Percentiles rank a stretch among this genome's conserved stretches.
These are phyloP conservation scores for Archivesica marissinica DNA, from an alignment of 1,140 invertebrate genomes.

Conservation along the genomic window DNA sequence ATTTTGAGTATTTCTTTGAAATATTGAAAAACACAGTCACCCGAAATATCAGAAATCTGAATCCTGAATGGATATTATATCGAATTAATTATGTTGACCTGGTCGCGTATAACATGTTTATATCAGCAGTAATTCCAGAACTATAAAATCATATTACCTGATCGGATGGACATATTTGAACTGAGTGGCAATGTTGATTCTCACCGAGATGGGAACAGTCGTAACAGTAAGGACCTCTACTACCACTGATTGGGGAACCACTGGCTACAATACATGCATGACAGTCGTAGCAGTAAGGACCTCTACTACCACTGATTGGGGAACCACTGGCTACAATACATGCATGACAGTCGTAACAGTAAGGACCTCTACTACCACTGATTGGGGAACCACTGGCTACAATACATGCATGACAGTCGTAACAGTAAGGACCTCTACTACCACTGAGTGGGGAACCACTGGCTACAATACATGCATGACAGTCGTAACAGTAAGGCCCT, in stretches of 20 bases:
- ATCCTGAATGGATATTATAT: too few relatives aligned
- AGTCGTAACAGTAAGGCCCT: slow-evolving; percentile 20
- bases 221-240: background rate
- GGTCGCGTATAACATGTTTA: too few relatives aligned
- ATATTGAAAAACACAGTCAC: too few relatives aligned
- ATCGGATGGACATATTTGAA: slow-evolving; percentile 12
- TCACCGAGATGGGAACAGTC: slow-evolving; percentile 29
- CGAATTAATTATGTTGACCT: too few relatives aligned
- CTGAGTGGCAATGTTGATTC: background rate
- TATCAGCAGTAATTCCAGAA: background rate
- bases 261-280: too few relatives aligned
- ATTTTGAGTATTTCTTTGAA: too few relatives aligned
- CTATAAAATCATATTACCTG: background rate
- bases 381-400: background rate
- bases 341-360: slow-evolving; percentile 33
- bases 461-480: too few relatives aligned
- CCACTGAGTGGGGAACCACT: background rate
- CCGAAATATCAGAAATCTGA: too few relatives aligned
- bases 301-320: background rate
- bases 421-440: background rate
- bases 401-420: too few relatives aligned
- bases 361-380: background rate
- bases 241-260: background rate
- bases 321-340: slow-evolving; percentile 1
- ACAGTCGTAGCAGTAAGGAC: slow-evolving; percentile 25